phyloP scores from a whole-genome alignment of 2,113 vertebrate genomes.

The Rhinolophus ferrumequinum region DNA sequence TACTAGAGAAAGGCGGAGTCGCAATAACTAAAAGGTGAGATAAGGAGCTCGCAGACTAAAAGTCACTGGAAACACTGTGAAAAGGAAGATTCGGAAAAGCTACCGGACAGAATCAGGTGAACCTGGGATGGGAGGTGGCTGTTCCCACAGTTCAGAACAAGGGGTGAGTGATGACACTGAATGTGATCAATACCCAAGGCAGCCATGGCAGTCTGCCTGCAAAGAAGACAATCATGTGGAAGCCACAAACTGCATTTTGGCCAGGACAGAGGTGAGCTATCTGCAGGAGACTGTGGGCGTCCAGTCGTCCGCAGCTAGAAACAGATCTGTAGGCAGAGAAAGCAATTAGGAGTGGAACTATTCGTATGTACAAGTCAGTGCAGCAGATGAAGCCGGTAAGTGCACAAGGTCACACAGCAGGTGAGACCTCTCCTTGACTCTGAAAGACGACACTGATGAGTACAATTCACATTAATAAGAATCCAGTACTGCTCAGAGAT shows the following conservation, averaged over 20 bases:
- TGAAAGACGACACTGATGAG: not conserved
- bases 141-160: not conserved
- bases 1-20: not conserved
- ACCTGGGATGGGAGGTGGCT: not conserved
- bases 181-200: not conserved
- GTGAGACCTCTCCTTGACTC: not conserved
- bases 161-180: not conserved
- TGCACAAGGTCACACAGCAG: not conserved
- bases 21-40: not conserved
- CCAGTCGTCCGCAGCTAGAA: not conserved
- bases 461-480: constrained; percentile 26
- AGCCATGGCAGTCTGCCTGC: not conserved
- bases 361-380: not conserved
- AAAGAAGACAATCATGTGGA: not conserved
- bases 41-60: not conserved
- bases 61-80: not conserved
- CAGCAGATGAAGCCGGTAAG: not conserved
- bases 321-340: not conserved
- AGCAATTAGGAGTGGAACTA: not conserved
- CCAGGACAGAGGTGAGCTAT: not conserved
- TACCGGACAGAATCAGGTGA: not conserved
- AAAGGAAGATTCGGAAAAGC: not conserved
- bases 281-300: not conserved
- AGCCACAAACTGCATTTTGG: not conserved
- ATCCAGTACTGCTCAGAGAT: constrained; percentile 8